Base-by-base conservation (phyloP, 2,888 invertebrate genomes). In the Acanthococcus lagerstroemiae region DNA sequence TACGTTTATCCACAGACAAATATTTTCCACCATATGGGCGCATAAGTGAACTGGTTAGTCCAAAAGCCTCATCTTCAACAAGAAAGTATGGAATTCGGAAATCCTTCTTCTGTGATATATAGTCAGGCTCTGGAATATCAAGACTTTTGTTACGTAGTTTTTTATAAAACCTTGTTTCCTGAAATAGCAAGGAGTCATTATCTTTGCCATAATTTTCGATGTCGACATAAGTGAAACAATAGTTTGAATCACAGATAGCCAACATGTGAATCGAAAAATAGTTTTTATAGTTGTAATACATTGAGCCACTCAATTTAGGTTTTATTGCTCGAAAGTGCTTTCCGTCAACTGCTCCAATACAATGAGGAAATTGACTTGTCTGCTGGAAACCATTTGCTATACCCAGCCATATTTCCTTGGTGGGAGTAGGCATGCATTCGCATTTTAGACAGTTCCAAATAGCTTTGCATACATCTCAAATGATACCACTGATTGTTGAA, bases 11-110 rank as follows among this genome's bases (percentile, higher is more conserved):
- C 7, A 67, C 26, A 52, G 68, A 63, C 48, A 71, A 56, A 27
- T 67, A 44, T 57, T 25, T 67, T 60, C 71, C 71, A 66, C 66
- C 65, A 66, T 68, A 72, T 17, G 72, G 72, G 57, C 69, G 46
- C 45, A 71, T 27, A 45, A 72, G 48, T 63, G 70, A 65, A 58
- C 26, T 66, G 46, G 67, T 30, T 22, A 71, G 57, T 12, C 67
- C 68, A 69, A 73, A 72, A 44, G 68, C 54, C 19, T 67, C 66
- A 46, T 67, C 68, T 44, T 54, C 68, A 37, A 67, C 57, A 44
- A 68, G 25, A 12, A 45, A 26, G 44, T 58, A 68, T 25, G 68
- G 66, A 37, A 67, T 25, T 26, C 27, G n/a, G 3, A 12, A 12
- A 17, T 3, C 12, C 15, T 15, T 55, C 7, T 15, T 27, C 17